Percentiles rank a stretch among this genome's conserved stretches.
phyloP scores from a whole-genome alignment of 2,888 invertebrate species.

The Cataglyphis albicans region DNA sequence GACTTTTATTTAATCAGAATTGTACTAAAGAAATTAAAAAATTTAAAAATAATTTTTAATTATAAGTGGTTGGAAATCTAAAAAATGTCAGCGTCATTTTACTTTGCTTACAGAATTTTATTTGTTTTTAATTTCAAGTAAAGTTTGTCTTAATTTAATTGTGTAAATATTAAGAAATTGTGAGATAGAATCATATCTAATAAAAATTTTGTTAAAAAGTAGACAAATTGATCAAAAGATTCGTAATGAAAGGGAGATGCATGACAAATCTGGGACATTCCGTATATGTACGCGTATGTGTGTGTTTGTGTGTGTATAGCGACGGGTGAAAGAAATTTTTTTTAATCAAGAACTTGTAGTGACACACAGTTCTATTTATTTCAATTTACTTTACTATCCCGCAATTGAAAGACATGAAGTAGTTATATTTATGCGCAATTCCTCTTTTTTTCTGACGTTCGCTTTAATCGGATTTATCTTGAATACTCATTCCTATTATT shows the following conservation, averaged over 20 bases:
- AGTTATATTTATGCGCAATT: neutral
- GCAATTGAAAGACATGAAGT: neutral
- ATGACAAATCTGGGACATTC: neutral
- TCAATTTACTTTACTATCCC: neutral
- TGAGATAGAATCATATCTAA: neutral
- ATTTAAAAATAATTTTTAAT: neutral
- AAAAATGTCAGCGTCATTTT: neutral
- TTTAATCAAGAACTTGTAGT: neutral
- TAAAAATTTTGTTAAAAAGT: neutral
- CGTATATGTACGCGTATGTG: too few relatives aligned
- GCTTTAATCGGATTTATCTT: neutral
- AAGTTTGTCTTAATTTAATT: neutral
- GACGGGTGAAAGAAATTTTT: conserved; percentile 2
- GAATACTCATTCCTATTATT: conserved; percentile 13
- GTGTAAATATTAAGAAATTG: neutral
- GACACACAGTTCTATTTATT: neutral
- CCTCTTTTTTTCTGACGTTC: neutral
- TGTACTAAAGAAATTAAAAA: neutral
- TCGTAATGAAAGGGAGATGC: neutral
- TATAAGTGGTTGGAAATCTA: neutral
- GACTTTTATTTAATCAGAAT: neutral
- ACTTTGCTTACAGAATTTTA: neutral
- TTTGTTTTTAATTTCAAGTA: neutral
- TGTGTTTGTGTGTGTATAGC: neutral
- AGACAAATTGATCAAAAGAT: conserved; percentile 14